Conservation (phyloP, 2,888 invertebrate species). For the Erebia ligea region DNA sequence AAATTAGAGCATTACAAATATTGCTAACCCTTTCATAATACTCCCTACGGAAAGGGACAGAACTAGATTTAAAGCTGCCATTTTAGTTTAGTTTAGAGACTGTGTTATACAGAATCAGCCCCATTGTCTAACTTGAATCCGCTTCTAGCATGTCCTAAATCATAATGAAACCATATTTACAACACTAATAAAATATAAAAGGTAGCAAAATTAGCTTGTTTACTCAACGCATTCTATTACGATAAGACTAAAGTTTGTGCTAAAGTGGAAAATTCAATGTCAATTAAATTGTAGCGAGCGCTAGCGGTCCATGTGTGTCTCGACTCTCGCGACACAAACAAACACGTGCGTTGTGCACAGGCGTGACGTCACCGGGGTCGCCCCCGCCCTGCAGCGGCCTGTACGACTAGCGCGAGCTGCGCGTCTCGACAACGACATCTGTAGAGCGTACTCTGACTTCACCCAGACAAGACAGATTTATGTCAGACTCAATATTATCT, state of each 20-base stretch:
- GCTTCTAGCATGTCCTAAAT: background rate
- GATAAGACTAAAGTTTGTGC: constrained; percentile 44
- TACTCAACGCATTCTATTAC: constrained; percentile 46
- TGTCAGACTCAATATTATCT: no score
- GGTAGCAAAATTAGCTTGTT: constrained; percentile 30
- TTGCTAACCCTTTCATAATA: no score
- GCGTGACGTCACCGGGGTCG: constrained; percentile 69
- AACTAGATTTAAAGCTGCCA: no score
- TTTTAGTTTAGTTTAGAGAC: no score
- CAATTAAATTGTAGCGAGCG: constrained; percentile 56
- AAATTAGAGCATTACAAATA: no score
- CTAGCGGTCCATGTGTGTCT: constrained; percentile 67
- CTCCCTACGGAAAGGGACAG: no score
- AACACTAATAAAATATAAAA: constrained; percentile 13
- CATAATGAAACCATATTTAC: constrained; percentile 8
- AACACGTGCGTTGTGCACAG: constrained; percentile 78
- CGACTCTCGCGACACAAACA: constrained; percentile 79
- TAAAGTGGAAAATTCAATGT: constrained; percentile 58
- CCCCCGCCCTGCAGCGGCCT: constrained; percentile 53
- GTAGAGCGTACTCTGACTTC: no score
- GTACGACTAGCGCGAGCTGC: no score
- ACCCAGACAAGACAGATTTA: no score
- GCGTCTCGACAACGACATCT: no score
- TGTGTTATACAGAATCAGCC: no score
- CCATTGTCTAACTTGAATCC: background rate